Base-by-base conservation (phyloP, 2,797 vertebrate genomes). In the Dipus sagitta region DNA sequence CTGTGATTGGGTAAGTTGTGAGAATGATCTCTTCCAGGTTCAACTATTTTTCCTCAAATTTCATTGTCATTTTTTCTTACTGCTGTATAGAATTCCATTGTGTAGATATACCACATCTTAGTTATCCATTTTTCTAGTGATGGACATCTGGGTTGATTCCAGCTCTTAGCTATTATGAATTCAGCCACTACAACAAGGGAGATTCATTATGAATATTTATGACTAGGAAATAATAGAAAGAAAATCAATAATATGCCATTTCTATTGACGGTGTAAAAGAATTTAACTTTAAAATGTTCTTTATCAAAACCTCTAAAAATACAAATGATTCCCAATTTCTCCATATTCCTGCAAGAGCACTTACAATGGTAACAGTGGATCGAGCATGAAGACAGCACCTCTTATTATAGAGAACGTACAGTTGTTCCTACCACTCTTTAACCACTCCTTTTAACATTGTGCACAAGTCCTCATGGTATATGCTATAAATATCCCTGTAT, bases 281-380 rank as follows among this genome's bases (percentile, higher is more conserved):
- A 58, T 65, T 70, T 65, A 84, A 58, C 6, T 18, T 54, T 80
- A 75, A 38, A 70, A 47, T 23, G 34, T 84, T 42, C 21, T 68
- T 90, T n/a, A 34, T 71, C n/a, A 70, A 88, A 5, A 84, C 3
- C 14, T 87, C 34, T 60, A 92, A 77, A 92, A 93, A 34, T 26
- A 38, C 28, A 82, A 52, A 58, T 86, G 58, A 12, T 21, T 34
- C 58, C 2, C 11, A 60, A 77, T 91, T 32, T 13, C 18, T 88
- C 89, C 54, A 76, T 6, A 72, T 86, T 77, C 62, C 47, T 64
- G 2, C n/a, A 75, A 12, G 26, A 30, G 24, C 65, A 67, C 24
- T 23, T 10, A 26, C 24, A 65, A 47, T 47, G 47, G 47, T 47
- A 47, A 47, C 8, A 47, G 47, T 11, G 8, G 18, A 38, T 47